Evolutionary conservation across 2,888 invertebrate genomes (phyloP).

Genomic region (Pheosia tremula): DNA sequence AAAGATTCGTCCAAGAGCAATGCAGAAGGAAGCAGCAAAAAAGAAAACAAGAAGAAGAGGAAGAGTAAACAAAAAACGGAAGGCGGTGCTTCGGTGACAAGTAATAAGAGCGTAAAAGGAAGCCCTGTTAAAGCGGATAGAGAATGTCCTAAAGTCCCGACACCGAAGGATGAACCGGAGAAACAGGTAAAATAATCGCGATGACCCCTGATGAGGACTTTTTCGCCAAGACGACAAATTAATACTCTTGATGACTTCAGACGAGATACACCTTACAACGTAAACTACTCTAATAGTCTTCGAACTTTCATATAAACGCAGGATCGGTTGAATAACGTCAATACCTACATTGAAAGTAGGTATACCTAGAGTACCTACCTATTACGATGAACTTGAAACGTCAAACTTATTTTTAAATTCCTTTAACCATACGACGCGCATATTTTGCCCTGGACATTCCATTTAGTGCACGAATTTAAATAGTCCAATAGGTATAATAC

Average conservation of each 20-base stretch:
- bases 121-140: slow-evolving; percentile 63
- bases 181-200: slow-evolving; percentile 57
- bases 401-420: slow-evolving; percentile 19
- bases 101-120: slow-evolving; percentile 66
- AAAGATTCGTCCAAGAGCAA: slow-evolving; percentile 86
- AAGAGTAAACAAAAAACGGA: slow-evolving; percentile 84
- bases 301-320: neutral
- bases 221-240: neutral
- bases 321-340: neutral
- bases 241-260: neutral
- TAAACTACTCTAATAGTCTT: neutral
- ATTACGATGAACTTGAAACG: neutral
- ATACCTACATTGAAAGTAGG: slow-evolving; percentile 1
- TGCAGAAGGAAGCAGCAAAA: slow-evolving; percentile 85
- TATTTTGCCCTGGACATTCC: neutral
- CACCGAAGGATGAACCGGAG: slow-evolving; percentile 59
- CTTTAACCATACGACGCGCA: slow-evolving; percentile 4
- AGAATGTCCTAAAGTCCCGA: slow-evolving; percentile 58
- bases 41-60: slow-evolving; percentile 86
- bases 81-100: slow-evolving; percentile 77
- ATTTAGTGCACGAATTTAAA: no score
- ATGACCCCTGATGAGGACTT: slow-evolving; percentile 8
- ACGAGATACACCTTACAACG: neutral
- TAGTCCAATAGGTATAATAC: slow-evolving; percentile 18
- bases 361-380: neutral